Evolutionary conservation across 1,140 invertebrate species (phyloP).

Genomic region (Ostrea denselamellosa): DNA sequence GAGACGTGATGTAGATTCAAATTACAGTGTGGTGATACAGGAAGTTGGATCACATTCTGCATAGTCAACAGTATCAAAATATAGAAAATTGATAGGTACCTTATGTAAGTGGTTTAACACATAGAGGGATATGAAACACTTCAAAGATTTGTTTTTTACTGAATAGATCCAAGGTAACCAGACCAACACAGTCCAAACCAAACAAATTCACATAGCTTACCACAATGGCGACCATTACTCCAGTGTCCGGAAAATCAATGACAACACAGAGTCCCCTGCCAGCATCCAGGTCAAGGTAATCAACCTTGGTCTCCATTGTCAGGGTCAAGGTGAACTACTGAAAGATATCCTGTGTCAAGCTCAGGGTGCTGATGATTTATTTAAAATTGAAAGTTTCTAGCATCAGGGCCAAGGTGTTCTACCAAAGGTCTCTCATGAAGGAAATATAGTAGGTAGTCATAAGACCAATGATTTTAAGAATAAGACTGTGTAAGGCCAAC

Average conservation of each 20-base stretch:
- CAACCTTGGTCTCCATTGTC: background rate
- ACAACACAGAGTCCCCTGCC: conserved; percentile 78
- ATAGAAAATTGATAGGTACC: too few relatives aligned
- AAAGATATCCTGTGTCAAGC: background rate
- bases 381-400: background rate
- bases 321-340: background rate
- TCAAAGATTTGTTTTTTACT: conserved; percentile 15
- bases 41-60: too few relatives aligned
- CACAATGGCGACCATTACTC: conserved; percentile 82
- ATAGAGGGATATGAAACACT: background rate
- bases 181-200: conserved; percentile 52
- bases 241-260: conserved; percentile 77
- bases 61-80: too few relatives aligned
- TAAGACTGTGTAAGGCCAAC: too few relatives aligned
- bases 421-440: background rate
- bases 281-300: conserved; percentile 76
- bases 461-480: too few relatives aligned
- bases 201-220: conserved; percentile 81
- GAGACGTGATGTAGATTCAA: too few relatives aligned
- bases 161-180: conserved; percentile 69
- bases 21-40: too few relatives aligned
- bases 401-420: background rate
- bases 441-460: too few relatives aligned
- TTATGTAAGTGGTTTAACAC: too few relatives aligned
- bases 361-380: background rate